Conservation (phyloP, 2,113 vertebrate genomes). For the Cebidichthys violaceus region DNA sequence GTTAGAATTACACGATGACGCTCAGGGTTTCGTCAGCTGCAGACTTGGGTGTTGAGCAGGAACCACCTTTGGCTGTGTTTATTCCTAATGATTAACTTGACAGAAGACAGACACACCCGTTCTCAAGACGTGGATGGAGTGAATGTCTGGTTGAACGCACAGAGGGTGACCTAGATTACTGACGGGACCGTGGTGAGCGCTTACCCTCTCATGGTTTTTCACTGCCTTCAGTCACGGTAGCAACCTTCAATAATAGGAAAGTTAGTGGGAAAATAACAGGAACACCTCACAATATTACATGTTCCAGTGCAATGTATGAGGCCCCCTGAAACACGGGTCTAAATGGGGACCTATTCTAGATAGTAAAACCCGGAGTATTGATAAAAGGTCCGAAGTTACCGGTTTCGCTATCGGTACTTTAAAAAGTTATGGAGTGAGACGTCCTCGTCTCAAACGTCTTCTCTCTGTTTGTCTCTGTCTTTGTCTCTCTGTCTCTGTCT, state of each 20-base stretch:
- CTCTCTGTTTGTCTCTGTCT: no score
- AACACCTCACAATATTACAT: neutral
- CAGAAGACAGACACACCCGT: constrained; percentile 2
- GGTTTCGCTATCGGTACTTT: neutral
- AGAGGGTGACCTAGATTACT: neutral
- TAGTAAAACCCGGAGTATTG: no score
- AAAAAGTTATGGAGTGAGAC: no score
- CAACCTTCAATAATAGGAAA: neutral
- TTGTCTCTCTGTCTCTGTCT: no score
- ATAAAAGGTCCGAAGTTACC: neutral
- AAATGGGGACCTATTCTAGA: no score
- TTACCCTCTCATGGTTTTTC: neutral
- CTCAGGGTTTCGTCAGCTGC: neutral
- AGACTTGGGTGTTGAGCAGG: neutral
- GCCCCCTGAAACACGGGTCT: no score
- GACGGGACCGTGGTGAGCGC: neutral
- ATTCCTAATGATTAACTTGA: constrained; percentile 26
- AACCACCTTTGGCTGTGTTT: neutral
- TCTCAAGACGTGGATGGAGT: neutral
- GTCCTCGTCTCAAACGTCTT: neutral
- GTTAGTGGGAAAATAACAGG: neutral
- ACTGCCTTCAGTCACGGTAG: neutral
- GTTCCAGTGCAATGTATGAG: no score
- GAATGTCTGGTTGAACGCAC: constrained; percentile 18
- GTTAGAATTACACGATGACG: neutral